phyloP scores from a whole-genome alignment of 2,797 vertebrate species.

The Heterohyrax brucei region DNA sequence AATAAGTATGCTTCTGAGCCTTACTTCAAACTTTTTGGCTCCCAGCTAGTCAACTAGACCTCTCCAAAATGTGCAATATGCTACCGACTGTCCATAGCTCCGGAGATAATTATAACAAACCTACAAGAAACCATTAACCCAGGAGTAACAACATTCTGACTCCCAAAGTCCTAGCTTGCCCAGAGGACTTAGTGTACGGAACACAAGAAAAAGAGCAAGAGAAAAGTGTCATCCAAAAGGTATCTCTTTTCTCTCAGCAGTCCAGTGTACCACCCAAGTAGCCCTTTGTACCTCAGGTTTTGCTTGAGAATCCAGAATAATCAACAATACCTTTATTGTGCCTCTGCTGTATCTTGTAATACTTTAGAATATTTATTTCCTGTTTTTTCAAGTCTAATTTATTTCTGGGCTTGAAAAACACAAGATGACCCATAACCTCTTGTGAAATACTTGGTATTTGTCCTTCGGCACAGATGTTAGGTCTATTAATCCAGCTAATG shows the following conservation, averaged over 20 bases:
- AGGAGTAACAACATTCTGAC: not conserved
- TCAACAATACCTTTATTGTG: not conserved
- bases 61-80: not conserved
- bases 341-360: not conserved
- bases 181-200: not conserved
- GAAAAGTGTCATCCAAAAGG: not conserved
- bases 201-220: not conserved
- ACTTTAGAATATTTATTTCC: conserved; percentile 56
- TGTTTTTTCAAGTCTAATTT: conserved; percentile 66
- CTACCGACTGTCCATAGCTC: not conserved
- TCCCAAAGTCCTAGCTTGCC: not conserved
- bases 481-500: conserved; percentile 51
- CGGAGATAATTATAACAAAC: not conserved
- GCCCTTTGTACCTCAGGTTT: not conserved
- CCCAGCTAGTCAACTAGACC: not conserved
- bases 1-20: not conserved
- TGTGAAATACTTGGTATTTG: conserved; percentile 74
- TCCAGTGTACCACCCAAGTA: not conserved
- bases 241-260: not conserved
- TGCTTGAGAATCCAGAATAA: conserved; percentile 27
- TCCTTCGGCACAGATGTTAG: conserved; percentile 70
- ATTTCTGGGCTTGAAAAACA: conserved; percentile 60
- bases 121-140: not conserved
- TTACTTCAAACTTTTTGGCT: not conserved
- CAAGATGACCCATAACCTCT: conserved; percentile 73